Percentiles rank a stretch among this genome's conserved stretches.
Conservation (phyloP, 2,888 invertebrate genomes). For the Seladonia tumulorum region DNA sequence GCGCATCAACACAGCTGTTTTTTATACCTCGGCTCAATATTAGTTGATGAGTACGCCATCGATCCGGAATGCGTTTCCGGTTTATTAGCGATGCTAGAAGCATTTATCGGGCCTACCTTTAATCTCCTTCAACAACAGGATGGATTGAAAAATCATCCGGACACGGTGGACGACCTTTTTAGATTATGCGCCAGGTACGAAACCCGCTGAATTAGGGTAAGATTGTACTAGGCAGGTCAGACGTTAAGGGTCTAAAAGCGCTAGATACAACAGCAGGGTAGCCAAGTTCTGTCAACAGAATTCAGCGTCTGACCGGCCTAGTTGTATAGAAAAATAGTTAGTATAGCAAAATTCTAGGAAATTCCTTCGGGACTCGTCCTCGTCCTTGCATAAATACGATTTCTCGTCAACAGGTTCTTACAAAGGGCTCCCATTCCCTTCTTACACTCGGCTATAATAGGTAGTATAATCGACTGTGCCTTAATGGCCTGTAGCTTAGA, state of each 20-base stretch:
- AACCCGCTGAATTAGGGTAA: too few relatives aligned
- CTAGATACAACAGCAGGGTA: too few relatives aligned
- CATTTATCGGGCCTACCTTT: constrained; percentile 93
- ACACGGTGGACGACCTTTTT: constrained; percentile 99
- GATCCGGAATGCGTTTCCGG: constrained; percentile 90
- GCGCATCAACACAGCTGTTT: constrained; percentile 95
- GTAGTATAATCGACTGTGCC: constrained; percentile 92
- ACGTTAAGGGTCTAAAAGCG: too few relatives aligned
- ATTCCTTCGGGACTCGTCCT: too few relatives aligned
- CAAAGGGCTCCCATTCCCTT: constrained; percentile 94
- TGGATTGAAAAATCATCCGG: constrained; percentile 96
- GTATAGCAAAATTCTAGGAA: not conserved
- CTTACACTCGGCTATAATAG: constrained; percentile 90
- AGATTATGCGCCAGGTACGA: constrained; percentile 89
- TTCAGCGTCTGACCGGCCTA: too few relatives aligned
- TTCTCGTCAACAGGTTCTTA: constrained; percentile 87
- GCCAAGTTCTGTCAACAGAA: too few relatives aligned
- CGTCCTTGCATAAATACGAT: not conserved
- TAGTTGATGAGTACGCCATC: constrained; percentile 95
- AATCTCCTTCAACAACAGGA: constrained; percentile 91
- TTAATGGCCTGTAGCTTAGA: constrained; percentile 93
- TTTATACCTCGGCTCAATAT: constrained; percentile 94
- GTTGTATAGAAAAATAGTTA: too few relatives aligned
- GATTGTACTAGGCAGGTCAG: too few relatives aligned
- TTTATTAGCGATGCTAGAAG: constrained; percentile 93